Evolutionary conservation across 2,797 vertebrate species (phyloP).

Genomic region (Helarctos malayanus): DNA sequence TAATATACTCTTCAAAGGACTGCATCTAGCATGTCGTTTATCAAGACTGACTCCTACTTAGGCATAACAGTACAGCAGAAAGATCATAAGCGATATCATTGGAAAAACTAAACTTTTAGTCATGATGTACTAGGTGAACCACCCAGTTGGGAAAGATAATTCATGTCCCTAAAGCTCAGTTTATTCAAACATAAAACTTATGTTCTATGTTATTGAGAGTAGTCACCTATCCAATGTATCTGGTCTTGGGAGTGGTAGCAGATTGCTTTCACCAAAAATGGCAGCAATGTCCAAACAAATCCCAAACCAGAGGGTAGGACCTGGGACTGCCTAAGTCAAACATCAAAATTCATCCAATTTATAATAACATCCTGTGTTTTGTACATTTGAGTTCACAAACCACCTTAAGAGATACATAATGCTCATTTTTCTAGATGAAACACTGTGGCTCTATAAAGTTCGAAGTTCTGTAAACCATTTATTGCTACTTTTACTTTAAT

Average conservation of each 20-base stretch:
- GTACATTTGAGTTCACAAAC: background rate
- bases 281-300: background rate
- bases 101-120: background rate
- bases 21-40: background rate
- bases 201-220: background rate
- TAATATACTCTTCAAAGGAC: background rate
- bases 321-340: background rate
- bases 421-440: background rate
- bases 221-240: background rate
- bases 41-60: background rate
- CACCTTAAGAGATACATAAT: background rate
- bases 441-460: background rate
- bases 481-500: background rate
- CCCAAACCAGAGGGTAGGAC: background rate
- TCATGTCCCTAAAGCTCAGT: background rate
- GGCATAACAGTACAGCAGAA: background rate
- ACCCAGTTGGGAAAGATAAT: background rate
- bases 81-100: background rate
- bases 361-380: background rate
- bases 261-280: background rate
- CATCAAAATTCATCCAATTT: background rate
- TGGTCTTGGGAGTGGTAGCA: background rate
- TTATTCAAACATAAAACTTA: slow-evolving; percentile 3
- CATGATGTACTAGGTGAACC: background rate
- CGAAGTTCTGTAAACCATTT: background rate